Base-by-base conservation (phyloP, 2,113 vertebrate species). In the Myanophis thanlyinensis region DNA sequence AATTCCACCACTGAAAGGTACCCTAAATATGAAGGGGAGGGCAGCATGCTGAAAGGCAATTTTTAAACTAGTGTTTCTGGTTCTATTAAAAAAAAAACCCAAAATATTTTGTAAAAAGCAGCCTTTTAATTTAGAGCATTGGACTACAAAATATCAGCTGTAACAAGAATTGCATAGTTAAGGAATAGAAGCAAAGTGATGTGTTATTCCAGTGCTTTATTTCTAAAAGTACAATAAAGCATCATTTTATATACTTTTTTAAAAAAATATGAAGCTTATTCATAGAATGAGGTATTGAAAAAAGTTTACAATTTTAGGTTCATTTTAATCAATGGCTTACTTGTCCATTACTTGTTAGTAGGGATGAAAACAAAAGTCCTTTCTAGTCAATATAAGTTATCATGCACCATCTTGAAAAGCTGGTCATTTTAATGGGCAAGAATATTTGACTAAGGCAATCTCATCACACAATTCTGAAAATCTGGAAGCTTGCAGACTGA, bases 181-280 rank as follows among this genome's bases (percentile, higher is more conserved):
- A 46, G 49, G 30, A 1, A 3, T 51, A 1, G 40, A 53, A 94
- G 20, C 73, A 27, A 88, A 90, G 93, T 88, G 20, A 0, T 54
- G 5, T 23, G 30, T 80, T 44, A 44, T 90, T 93, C 23, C 10
- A n/a, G 25, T 25, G 27, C 15, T 47, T 35, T 87, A 0, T 40
- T 89, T 49, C 51, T 93, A 48, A 85, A 90, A 47, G 8, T 0
- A 0, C 44, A 97, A 96, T 97, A 96, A 97, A 27, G 13, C 44
- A 46, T 85, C 53, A 25, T 53, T 93, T 89, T 11, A 73, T 93
- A 92, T 1, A 35, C n/a, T 46, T 88, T 88, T 46, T 12, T 10
- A 20, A 4, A 27, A 80, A 88, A 40, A 47, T 25, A 35, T 30
- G 3, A 47, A 73, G 53, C 25, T n/a, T 27, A 93, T 54, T 12